Evolutionary conservation across 2,113 vertebrate genomes (phyloP), one percentile per base, ranked within the genome.

Genomic region (Pituophis catenifer): DNA sequence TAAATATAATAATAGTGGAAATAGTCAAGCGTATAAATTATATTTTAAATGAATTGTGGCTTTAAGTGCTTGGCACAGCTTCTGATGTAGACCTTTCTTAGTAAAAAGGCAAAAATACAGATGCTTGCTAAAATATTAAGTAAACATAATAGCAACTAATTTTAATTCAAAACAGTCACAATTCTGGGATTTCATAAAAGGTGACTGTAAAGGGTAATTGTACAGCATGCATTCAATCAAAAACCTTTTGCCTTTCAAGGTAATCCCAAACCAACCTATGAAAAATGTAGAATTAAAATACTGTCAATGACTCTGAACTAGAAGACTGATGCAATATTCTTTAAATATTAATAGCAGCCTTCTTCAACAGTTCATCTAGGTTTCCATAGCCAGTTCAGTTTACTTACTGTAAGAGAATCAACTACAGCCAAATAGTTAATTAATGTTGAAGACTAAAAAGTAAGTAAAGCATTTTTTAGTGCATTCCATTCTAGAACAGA

Each of bases 271-370:
- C 94, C 17, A 5, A 53, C 91, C 94, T 8, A 96, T 97, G 1
- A 97, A 97, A 97, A n/a, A 95, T 97, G 96, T 95, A 97, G 93
- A 96, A 89, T 29, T 58, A 26, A 92, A 38, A 54, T 44, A 52
- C 90, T 48, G 6, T 12, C 89, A 94, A 94, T 97, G 94, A 88
- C 26, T 96, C 94, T 96, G 96, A 95, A 94, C 94, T 62, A 93
- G 95, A 93, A 55, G 91, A 95, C 92, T 93, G 8, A 53, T 5
- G 88, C 65, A 24, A 62, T 88, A 44, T 89, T 15, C 85, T 52
- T 97, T 93, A 95, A 95, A 95, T 90, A 96, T 94, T 95, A 81
- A 97, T 94, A n/a, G 3, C 1, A 0, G 50, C 0, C 17, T 38
- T 88, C 93, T 29, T 59, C 5, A 5, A 17, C 62, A 0, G 58